phyloP scores from a whole-genome alignment of 2,797 vertebrate genomes.

The Myripristis jacobus region DNA sequence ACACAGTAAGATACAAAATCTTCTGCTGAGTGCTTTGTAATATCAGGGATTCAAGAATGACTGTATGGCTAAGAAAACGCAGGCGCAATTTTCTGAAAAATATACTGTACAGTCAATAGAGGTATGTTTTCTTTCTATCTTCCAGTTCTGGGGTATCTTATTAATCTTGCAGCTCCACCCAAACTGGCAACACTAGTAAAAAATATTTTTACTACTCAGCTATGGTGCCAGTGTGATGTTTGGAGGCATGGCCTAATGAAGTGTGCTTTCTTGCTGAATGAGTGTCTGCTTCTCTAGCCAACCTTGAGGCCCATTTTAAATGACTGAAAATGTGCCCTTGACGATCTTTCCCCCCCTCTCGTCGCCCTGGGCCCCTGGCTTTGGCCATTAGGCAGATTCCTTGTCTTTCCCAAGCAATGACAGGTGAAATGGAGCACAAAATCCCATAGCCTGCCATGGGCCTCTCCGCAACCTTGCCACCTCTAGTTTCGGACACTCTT shows the following conservation, averaged over 20 bases:
- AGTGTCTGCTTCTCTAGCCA: slow-evolving; percentile 69
- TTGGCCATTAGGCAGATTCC: slow-evolving; percentile 82
- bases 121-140: background rate
- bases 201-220: slow-evolving; percentile 28
- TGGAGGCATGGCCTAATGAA: slow-evolving; percentile 64
- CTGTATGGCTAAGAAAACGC: slow-evolving; percentile 10
- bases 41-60: slow-evolving; percentile 17
- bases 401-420: slow-evolving; percentile 77
- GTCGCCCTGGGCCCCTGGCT: slow-evolving; percentile 67
- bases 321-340: slow-evolving; percentile 69
- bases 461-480: slow-evolving; percentile 37
- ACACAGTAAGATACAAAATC: slow-evolving; percentile 20
- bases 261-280: slow-evolving; percentile 68
- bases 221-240: slow-evolving; percentile 45
- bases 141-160: background rate
- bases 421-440: slow-evolving; percentile 86
- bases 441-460: slow-evolving; percentile 66
- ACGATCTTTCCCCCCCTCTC: slow-evolving; percentile 47
- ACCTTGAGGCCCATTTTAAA: slow-evolving; percentile 71
- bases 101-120: background rate
- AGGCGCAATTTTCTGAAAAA: too few species aligned
- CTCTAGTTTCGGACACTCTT: slow-evolving; percentile 54
- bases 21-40: slow-evolving; percentile 11
- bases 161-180: slow-evolving; percentile 30
- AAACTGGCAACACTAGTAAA: slow-evolving; percentile 24